phyloP scores from a whole-genome alignment of 2,888 invertebrate species.

The Rhingia rostrata region DNA sequence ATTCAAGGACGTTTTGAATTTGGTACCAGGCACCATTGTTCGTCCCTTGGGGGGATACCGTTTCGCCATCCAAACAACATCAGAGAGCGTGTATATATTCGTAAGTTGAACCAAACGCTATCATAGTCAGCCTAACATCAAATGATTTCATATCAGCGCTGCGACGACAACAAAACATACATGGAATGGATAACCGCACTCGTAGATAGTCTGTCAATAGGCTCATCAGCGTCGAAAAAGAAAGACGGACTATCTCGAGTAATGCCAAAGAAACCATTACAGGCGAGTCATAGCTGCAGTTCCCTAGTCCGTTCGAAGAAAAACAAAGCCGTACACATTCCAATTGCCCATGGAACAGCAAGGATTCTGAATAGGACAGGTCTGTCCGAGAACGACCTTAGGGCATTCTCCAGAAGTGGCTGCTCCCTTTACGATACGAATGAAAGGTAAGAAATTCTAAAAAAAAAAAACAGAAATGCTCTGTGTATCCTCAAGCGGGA shows the following conservation, averaged over 20 bases:
- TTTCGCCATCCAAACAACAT: conserved; percentile 79
- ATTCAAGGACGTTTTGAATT: conserved; percentile 79
- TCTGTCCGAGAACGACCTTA: conserved; percentile 73
- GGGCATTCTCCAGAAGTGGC: conserved; percentile 50
- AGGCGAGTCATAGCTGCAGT: conserved; percentile 76
- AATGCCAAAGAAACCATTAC: conserved; percentile 55
- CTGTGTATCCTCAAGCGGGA: conserved; percentile 2
- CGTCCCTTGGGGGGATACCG: conserved; percentile 78
- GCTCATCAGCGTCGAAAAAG: conserved; percentile 59
- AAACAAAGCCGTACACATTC: conserved; percentile 76
- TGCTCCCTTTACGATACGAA: conserved; percentile 39
- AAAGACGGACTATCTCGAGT: conserved; percentile 10
- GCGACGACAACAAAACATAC: conserved; percentile 79
- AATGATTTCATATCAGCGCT: conserved; percentile 76
- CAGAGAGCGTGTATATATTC: conserved; percentile 78
- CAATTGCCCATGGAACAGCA: conserved; percentile 78
- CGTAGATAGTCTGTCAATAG: conserved; percentile 76
- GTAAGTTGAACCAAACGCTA: conserved; percentile 66
- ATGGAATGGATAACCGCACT: conserved; percentile 79
- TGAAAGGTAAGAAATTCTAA: conserved; percentile 38
- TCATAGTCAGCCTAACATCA: background rate
- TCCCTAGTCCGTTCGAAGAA: conserved; percentile 74
- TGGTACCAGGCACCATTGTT: conserved; percentile 79
- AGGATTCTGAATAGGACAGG: conserved; percentile 78
- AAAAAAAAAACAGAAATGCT: conserved; percentile 1